Base-by-base conservation (phyloP, 2,888 invertebrate species). In the Drosophila birchii region DNA sequence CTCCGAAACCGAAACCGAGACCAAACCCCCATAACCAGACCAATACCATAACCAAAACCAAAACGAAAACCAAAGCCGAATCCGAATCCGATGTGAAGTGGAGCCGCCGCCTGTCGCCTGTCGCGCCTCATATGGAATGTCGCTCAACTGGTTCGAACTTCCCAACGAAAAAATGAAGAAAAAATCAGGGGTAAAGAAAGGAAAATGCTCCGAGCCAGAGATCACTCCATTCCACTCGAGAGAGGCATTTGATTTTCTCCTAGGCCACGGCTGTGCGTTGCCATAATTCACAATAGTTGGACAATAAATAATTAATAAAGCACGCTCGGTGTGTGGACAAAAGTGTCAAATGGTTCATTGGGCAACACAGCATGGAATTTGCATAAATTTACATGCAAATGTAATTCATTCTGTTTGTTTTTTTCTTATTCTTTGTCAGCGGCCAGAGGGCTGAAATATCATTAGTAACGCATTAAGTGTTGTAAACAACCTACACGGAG, bases 261-360 rank as follows among this genome's bases (percentile, higher is more conserved):
- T 66, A 51, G 59, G 66, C 81, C 64, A 16, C 9, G 43, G 16
- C 32, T 16, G 26, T 36, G 34, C 61, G 34, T 63, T 75, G 79
- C 77, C 79, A 85, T 85, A 85, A 79, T 78, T 87, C 80, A 87
- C 73, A 80, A 85, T 79, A 78, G 60, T 75, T 69, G 43, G 74
- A 78, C 85, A 79, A 82, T 79, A 80, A 82, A 86, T 81, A 86
- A 86, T 85, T 84, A 87, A 84, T 86, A 84, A 83, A 61, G 81
- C 78, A 83, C 70, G 79, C 72, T 62, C 36, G 53, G 77, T 75
- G 80, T 80, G 80, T 76, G 68, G 73, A 80, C 71, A 83, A 85
- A 85, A 87, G 84, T 85, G 84, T 85, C 84, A 85, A 87, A 79
- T 76, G 75, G 76, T 85, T 78, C 80, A 87, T 85, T 87, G 82